Evolutionary conservation across 1,140 invertebrate genomes (phyloP).

Genomic region (Mactra quadrangularis): DNA sequence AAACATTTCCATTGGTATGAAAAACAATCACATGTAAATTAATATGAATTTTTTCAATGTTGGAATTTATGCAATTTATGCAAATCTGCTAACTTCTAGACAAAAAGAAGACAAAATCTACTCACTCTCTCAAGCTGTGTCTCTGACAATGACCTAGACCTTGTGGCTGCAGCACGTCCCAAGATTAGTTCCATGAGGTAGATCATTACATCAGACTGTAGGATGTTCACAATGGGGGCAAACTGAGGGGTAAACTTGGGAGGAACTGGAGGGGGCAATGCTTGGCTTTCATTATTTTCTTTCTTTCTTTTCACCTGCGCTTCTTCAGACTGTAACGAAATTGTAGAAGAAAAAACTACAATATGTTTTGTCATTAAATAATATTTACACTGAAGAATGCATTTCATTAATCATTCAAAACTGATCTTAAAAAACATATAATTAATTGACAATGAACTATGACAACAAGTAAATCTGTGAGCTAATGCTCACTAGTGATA

Average conservation of each 20-base stretch:
- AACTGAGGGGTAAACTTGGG: slow-evolving; percentile 91
- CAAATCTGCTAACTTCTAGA: background rate
- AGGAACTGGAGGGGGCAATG: slow-evolving; percentile 94
- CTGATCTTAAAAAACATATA: too few relatives aligned
- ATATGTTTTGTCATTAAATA: too few relatives aligned
- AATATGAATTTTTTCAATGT: background rate
- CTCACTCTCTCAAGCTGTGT: slow-evolving; percentile 90
- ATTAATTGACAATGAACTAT: too few relatives aligned
- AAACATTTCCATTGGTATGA: background rate
- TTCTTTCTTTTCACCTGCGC: slow-evolving; percentile 93
- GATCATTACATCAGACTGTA: slow-evolving; percentile 96
- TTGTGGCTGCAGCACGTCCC: slow-evolving; percentile 87
- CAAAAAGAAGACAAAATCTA: background rate
- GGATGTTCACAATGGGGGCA: slow-evolving; percentile 90
- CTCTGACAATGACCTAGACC: slow-evolving; percentile 93
- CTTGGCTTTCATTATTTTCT: slow-evolving; percentile 87
- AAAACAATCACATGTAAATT: background rate
- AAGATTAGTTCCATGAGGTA: slow-evolving; percentile 92
- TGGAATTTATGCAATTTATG: background rate
- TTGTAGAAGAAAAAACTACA: too few relatives aligned
- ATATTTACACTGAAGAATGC: too few relatives aligned
- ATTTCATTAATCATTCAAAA: too few relatives aligned
- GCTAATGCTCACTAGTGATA: too few relatives aligned
- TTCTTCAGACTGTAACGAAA: slow-evolving; percentile 90
- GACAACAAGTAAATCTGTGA: too few relatives aligned